Percentiles rank a stretch among this genome's conserved stretches.
phyloP scores from a whole-genome alignment of 2,113 vertebrate genomes.

The Pollachius pollachius region DNA sequence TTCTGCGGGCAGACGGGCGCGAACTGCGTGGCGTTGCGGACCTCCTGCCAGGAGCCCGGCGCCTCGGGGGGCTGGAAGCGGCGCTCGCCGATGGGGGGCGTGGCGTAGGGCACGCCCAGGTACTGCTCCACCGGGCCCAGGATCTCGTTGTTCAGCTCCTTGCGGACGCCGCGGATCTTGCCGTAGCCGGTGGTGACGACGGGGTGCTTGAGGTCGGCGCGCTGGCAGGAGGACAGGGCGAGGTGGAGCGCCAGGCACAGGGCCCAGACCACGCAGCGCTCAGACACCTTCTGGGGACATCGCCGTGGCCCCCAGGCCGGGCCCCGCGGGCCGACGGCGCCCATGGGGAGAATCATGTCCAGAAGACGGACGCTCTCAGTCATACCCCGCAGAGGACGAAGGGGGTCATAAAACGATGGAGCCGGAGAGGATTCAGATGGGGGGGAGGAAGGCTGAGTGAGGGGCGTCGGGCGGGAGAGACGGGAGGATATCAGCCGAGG shows the following conservation, averaged over 20 bases:
- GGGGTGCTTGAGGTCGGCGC: slow-evolving; percentile 79
- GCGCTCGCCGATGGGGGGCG: slow-evolving; percentile 82
- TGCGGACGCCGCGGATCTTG: slow-evolving; percentile 82
- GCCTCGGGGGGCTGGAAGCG: slow-evolving; percentile 91
- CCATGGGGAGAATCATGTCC: slow-evolving; percentile 66
- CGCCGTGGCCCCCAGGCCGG: slow-evolving; percentile 46
- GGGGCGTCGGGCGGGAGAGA: slow-evolving; percentile 38
- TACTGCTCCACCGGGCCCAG: slow-evolving; percentile 88
- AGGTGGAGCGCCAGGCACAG: slow-evolving; percentile 74
- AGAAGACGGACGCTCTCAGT: slow-evolving; percentile 58
- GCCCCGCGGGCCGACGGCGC: slow-evolving; percentile 57
- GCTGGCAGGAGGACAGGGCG: slow-evolving; percentile 74
- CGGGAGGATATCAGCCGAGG: slow-evolving; percentile 25
- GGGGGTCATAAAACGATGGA: slow-evolving; percentile 25
- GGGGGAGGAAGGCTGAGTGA: slow-evolving; percentile 37
- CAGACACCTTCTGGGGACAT: slow-evolving; percentile 55
- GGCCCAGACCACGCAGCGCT: slow-evolving; percentile 75
- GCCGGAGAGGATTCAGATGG: slow-evolving; percentile 30
- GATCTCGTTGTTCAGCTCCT: slow-evolving; percentile 89
- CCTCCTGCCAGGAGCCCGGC: slow-evolving; percentile 87
- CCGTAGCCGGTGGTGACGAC: slow-evolving; percentile 86
- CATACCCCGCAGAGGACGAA: slow-evolving; percentile 44
- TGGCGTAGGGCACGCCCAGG: slow-evolving; percentile 88
- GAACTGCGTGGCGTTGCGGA: slow-evolving; percentile 87
- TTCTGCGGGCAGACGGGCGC: slow-evolving; percentile 90